Evolutionary conservation across 2,888 invertebrate species (phyloP), one percentile per base, ranked within the genome.

Genomic region (Phlogophora meticulosa): DNA sequence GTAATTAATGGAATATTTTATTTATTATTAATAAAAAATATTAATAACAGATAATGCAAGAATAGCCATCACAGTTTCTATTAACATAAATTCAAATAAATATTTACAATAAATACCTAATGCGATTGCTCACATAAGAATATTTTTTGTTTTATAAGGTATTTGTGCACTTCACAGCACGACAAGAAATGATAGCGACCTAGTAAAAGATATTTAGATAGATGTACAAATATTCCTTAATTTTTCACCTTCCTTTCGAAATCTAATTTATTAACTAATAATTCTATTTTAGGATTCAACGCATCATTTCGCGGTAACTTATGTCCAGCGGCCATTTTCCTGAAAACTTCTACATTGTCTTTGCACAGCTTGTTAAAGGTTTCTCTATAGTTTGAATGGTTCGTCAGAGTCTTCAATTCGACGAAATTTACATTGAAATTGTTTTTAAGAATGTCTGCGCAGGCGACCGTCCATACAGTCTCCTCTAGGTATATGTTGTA

Each of bases 401-500:
- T 60, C 0, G 87, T 53, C 4, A 86, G n/a, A 1, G 0, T 20
- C 9, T 48, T 28, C 2, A 70, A 64, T 2, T 20, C 56, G 13
- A 9, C 4, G 15, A 48, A 49, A 0, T 60, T 32, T 3, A 42
- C 42, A 3, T 52, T 48, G 57, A 58, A 63, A 1, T 80, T 20
- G 0, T 75, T 20, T 11, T 80, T 58, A 13, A 92, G 80, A 28
- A 66, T 72, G 9, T 87, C 82, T 0, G 90, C 92, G 73, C 93
- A 94, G 0, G 87, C 85, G 56, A 76, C 80, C 0, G 91, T 90
- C 91, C 94, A 91, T 7, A 92, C 76, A 0, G 93, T 87, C 65
- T 96, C 96, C 90, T 97, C 97, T 48, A 96, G 90, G 82, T 94
- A 96, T 46, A 95, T 92, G 85, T 97, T 97, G 90, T 97, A 96